Conservation (phyloP, 2,797 vertebrate species). For the Crypturellus tataupa region DNA sequence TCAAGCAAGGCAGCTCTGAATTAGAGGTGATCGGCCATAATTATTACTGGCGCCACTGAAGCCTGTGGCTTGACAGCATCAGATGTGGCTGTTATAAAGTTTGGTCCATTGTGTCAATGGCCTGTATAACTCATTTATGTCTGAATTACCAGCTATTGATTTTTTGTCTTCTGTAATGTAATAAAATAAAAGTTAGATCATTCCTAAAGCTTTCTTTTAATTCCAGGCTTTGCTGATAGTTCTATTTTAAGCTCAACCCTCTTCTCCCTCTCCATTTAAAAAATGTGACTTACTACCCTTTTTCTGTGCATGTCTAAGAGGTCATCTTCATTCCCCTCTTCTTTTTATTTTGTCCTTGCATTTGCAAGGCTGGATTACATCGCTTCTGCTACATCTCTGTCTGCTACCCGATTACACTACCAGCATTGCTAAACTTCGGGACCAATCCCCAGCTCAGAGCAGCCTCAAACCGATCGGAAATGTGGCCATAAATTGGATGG, state of each 20-base stretch:
- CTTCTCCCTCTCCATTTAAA: background rate
- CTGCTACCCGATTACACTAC: background rate
- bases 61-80: slow-evolving; percentile 81
- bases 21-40: slow-evolving; percentile 86
- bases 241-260: slow-evolving; percentile 44
- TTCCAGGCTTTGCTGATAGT: slow-evolving; percentile 60
- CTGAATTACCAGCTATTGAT: slow-evolving; percentile 81
- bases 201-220: slow-evolving; percentile 71
- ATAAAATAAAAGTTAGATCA: slow-evolving; percentile 81
- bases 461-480: background rate
- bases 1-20: slow-evolving; percentile 82
- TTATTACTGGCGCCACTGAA: slow-evolving; percentile 86
- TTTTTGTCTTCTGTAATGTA: slow-evolving; percentile 82
- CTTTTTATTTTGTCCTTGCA: background rate
- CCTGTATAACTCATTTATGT: slow-evolving; percentile 84
- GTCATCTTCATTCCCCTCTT: background rate
- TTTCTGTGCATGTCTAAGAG: background rate
- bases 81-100: slow-evolving; percentile 83
- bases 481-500: background rate
- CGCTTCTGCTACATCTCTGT: background rate
- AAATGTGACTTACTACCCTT: background rate
- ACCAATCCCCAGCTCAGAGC: background rate
- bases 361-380: background rate
- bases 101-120: slow-evolving; percentile 84
- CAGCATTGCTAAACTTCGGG: background rate